These are phyloP conservation scores for Tenebrosternarchus preto DNA, from an alignment of 2,113 vertebrate species.

Conservation along the genomic window DNA sequence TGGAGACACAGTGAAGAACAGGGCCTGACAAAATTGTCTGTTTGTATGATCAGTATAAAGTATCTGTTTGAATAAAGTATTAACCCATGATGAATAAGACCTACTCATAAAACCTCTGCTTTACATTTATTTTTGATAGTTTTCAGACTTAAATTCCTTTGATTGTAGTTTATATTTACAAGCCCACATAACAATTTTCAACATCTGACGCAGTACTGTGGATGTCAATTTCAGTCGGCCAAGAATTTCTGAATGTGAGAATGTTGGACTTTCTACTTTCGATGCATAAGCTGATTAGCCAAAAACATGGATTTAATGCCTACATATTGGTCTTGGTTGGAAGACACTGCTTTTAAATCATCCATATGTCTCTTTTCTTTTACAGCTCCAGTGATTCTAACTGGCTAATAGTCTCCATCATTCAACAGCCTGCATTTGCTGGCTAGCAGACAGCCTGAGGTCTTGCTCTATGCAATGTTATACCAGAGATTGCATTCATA, in stretches of 20 bases:
- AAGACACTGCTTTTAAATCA: background rate
- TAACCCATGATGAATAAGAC: background rate
- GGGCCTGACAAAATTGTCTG: background rate
- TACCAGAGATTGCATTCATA: background rate
- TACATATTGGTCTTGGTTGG: background rate
- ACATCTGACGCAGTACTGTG: background rate
- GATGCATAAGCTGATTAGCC: constrained; percentile 11
- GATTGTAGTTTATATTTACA: background rate
- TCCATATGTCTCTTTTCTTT: background rate
- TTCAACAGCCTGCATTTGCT: background rate
- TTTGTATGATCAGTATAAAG: background rate
- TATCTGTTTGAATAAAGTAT: background rate
- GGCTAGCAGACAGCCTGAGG: background rate
- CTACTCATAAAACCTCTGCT: background rate
- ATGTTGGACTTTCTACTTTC: background rate
- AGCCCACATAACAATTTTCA: background rate
- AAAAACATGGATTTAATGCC: background rate
- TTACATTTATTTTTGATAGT: no score
- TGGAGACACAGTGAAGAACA: background rate
- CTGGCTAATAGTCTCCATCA: background rate
- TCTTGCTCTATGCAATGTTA: background rate
- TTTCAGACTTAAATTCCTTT: no score
- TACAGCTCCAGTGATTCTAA: background rate
- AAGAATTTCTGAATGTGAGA: constrained; percentile 14
- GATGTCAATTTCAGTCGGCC: background rate